Percentiles rank a stretch among this genome's conserved stretches.
phyloP scores from a whole-genome alignment of 2,113 vertebrate species.

The Oxygymnocypris stewartii region DNA sequence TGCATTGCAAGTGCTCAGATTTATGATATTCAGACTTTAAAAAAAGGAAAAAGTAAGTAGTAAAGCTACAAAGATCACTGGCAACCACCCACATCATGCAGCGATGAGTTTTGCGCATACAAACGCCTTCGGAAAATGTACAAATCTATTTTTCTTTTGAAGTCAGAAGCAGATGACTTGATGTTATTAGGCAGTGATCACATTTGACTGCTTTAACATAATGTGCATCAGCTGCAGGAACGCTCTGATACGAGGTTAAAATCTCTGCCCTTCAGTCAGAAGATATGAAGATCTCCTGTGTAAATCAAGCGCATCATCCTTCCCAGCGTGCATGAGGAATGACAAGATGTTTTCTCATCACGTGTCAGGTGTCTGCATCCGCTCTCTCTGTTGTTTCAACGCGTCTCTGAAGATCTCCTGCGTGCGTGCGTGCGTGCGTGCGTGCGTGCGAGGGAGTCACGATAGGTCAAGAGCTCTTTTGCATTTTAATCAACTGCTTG shows the following conservation, averaged over 20 bases:
- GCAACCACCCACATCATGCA: not conserved
- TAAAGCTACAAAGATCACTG: not conserved
- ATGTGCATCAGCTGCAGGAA: not conserved
- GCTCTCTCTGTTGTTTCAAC: not conserved
- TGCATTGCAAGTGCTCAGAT: not conserved
- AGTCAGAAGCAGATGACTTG: not conserved
- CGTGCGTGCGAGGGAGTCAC: not conserved
- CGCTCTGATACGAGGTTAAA: not conserved
- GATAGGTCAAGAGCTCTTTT: constrained; percentile 54
- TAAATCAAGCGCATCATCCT: not conserved
- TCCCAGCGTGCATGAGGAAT: not conserved
- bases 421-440: too few relatives aligned
- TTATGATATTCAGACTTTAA: not conserved
- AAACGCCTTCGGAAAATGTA: not conserved
- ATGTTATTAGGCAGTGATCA: not conserved
- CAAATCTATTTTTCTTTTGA: not conserved
- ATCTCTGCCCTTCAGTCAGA: not conserved
- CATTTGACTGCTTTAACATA: not conserved
- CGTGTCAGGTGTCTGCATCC: not conserved
- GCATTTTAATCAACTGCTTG: constrained; percentile 64
- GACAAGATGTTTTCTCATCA: not conserved
- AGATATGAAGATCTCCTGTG: not conserved
- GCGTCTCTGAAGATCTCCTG: not conserved
- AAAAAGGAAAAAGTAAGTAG: not conserved
- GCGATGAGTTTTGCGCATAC: not conserved